phyloP scores from a whole-genome alignment of 2,888 invertebrate genomes.

The Drosophila heteroneura region DNA sequence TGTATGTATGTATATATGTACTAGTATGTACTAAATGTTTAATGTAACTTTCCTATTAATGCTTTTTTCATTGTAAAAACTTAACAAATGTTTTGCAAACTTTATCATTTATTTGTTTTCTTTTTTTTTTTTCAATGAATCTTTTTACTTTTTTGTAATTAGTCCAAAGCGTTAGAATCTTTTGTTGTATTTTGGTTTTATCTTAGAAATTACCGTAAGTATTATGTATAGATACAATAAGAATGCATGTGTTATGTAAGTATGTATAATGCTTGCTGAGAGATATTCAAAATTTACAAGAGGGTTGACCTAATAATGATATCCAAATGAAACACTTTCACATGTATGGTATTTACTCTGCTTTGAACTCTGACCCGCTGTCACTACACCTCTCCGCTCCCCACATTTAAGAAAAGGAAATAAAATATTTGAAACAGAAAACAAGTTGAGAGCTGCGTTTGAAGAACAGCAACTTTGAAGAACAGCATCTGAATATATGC shows the following conservation, averaged over 20 bases:
- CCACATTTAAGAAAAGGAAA: neutral
- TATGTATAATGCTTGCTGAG: slow-evolving; percentile 65
- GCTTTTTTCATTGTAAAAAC: slow-evolving; percentile 75
- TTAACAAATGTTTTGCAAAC: slow-evolving; percentile 78
- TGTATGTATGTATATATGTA: slow-evolving; percentile 5
- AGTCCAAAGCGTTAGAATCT: slow-evolving; percentile 62
- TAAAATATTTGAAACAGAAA: slow-evolving; percentile 8
- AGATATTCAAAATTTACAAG: slow-evolving; percentile 69
- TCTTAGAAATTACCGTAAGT: slow-evolving; percentile 50
- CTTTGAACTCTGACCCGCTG: slow-evolving; percentile 25
- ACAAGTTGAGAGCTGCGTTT: slow-evolving; percentile 26
- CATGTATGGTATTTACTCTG: slow-evolving; percentile 23
- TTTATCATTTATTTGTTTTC: slow-evolving; percentile 51
- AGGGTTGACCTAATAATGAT: slow-evolving; percentile 64
- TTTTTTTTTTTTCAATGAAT: slow-evolving; percentile 16
- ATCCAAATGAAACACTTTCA: slow-evolving; percentile 42
- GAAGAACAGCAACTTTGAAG: slow-evolving; percentile 17
- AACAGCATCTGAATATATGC: slow-evolving; percentile 45
- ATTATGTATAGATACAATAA: slow-evolving; percentile 54
- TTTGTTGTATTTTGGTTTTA: slow-evolving; percentile 41
- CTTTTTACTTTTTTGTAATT: slow-evolving; percentile 25
- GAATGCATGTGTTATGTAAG: slow-evolving; percentile 37
- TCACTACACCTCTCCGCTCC: neutral
- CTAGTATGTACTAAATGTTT: slow-evolving; percentile 51
- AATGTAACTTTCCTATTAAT: slow-evolving; percentile 57